Evolutionary conservation across 2,113 vertebrate species (phyloP), one percentile per base, ranked within the genome.

Genomic region (Leiothrix lutea): DNA sequence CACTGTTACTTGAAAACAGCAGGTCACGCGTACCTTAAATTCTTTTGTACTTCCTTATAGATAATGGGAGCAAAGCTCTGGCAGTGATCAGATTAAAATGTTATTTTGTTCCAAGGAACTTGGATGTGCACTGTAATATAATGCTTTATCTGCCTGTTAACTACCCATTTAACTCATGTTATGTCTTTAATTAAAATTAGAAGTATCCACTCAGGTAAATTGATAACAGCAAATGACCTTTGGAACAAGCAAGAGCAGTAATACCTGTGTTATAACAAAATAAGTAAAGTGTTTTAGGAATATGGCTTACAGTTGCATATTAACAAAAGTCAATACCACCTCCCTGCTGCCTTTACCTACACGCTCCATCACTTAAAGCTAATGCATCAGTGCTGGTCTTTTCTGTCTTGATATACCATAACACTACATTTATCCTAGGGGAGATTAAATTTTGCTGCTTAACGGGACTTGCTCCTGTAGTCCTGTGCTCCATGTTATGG

Each of bases 1-100:
- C 90, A 86, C 71, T 96, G 90, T 96, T 97, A 96, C 90, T 96
- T 90, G 75, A 88, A 93, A 92, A 57, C 48, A 89, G 72, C 78
- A 88, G 85, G 78, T 92, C 73, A 95, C 54, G 7, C 0, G 14
- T 86, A 69, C 91, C 75, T 88, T 93, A 77, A 80, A 81, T 78
- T 81, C 72, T 61, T 87, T 69, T 45, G 19, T 71, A 80, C 42
- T 85, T 80, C 48, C 12, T 19, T 72, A 48, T 1, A 8, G 53
- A 75, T 69, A 83, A 72, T 44, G 61, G 78, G 42, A 91, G 88
- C 69, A 82, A 87, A 81, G 54, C 57, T 69, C 31, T 74, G 48
- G n/a, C 28, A 36, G 29, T 31, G 85, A 69, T 82, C 33, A 61
- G 73, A 62, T 71, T 71, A 19, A 85, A 86, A 66, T 33, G 19